Evolutionary conservation across 2,797 vertebrate species (phyloP).

Genomic region (Sebastes matsubarae): DNA sequence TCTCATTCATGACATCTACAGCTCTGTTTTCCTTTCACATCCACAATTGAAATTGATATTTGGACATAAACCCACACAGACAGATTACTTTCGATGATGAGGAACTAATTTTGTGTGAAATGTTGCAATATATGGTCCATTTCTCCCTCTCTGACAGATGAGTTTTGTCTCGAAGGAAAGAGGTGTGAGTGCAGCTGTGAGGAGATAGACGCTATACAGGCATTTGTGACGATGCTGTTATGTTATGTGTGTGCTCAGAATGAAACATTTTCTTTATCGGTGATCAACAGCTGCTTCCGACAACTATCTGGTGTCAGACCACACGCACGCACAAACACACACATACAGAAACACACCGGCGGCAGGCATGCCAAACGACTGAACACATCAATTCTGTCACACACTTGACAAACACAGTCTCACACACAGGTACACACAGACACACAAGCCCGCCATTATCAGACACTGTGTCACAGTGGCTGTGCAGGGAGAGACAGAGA

Average conservation of each 20-base stretch:
- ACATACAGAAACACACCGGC: neutral
- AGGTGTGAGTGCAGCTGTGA: neutral
- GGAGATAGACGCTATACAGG: neutral
- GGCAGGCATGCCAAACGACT: conserved; percentile 25
- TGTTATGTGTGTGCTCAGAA: conserved; percentile 24
- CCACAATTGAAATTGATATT: conserved; percentile 25
- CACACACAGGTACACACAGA: conserved; percentile 13
- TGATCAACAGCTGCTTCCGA: conserved; percentile 48
- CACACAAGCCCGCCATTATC: conserved; percentile 31
- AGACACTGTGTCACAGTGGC: conserved; percentile 38
- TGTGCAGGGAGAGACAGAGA: conserved; percentile 43
- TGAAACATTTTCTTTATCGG: conserved; percentile 36
- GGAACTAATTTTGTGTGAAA: conserved; percentile 48
- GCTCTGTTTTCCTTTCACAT: neutral
- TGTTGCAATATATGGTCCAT: conserved; percentile 22
- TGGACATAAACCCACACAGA: conserved; percentile 28
- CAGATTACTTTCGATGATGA: conserved; percentile 32
- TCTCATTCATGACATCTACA: conserved; percentile 12
- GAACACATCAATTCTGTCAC: conserved; percentile 15
- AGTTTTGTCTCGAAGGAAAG: neutral
- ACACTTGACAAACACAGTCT: neutral
- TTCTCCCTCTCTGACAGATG: conserved; percentile 18
- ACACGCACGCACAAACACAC: neutral
- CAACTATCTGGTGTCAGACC: conserved; percentile 23
- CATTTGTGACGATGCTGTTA: neutral